These are phyloP conservation scores for Taenioides sp. DNA, from an alignment of 2,797 vertebrate species.

Conservation along the genomic window DNA sequence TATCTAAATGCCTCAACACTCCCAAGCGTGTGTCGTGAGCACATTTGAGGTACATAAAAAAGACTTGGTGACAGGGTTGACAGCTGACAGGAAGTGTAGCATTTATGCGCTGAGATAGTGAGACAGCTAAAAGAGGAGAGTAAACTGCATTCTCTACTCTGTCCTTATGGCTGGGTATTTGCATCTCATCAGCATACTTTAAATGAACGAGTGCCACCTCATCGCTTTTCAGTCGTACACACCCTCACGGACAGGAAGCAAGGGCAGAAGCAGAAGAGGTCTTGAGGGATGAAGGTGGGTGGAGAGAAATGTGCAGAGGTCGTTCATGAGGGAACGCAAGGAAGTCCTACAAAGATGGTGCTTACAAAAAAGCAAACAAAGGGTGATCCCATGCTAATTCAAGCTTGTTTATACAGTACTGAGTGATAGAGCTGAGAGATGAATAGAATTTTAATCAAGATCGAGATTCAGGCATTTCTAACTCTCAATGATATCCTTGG, in stretches of 20 bases:
- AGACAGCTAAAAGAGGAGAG: background rate
- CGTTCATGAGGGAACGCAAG: conserved; percentile 2
- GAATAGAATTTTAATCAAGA: too few relatives aligned
- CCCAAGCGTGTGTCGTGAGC: conserved; percentile 1
- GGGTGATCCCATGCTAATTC: background rate
- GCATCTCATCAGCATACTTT: conserved; percentile 52
- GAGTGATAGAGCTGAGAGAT: too few relatives aligned
- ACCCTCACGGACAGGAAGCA: conserved; percentile 7
- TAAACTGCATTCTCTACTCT: conserved; percentile 18
- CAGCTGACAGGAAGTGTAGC: conserved; percentile 22
- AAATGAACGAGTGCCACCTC: conserved; percentile 24
- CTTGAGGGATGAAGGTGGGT: conserved; percentile 30
- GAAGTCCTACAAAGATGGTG: background rate
- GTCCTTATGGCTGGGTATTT: conserved; percentile 41
- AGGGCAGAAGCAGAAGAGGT: conserved; percentile 16
- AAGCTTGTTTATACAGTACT: background rate
- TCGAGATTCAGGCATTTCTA: too few relatives aligned
- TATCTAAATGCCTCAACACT: conserved; percentile 11
- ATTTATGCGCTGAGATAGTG: conserved; percentile 33
- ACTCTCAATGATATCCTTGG: too few relatives aligned
- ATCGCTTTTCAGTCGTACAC: conserved; percentile 12
- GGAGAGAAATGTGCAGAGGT: conserved; percentile 9
- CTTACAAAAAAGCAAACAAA: background rate
- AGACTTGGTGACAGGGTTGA: conserved; percentile 14
- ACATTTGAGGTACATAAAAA: conserved; percentile 19